These are phyloP conservation scores for Psammodynastes pulverulentus DNA, from an alignment of 2,113 vertebrate species.

Conservation along the genomic window DNA sequence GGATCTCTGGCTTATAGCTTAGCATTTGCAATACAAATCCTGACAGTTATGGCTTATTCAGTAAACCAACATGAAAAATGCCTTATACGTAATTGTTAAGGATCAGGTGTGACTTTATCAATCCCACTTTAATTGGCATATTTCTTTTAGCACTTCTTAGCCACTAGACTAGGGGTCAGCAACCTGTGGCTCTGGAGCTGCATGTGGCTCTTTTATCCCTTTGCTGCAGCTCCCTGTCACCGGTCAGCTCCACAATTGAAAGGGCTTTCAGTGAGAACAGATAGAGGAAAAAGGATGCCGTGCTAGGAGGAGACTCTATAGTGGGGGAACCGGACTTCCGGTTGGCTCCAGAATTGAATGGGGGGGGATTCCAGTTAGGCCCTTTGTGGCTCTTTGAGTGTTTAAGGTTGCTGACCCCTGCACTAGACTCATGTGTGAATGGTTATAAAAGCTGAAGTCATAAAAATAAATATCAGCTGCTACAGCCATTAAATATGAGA, in stretches of 20 bases:
- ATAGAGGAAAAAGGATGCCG: too few species aligned
- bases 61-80: background rate
- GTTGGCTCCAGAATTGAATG: too few species aligned
- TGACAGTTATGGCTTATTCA: background rate
- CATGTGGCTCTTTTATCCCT: too few species aligned
- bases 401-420: too few species aligned
- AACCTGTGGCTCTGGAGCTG: too few species aligned
- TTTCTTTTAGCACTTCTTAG: background rate
- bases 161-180: background rate
- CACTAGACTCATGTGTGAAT: background rate
- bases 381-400: too few species aligned
- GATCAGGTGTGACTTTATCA: background rate
- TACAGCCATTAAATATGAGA: background rate
- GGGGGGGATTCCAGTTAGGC: too few species aligned
- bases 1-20: background rate
- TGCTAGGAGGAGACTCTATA: too few species aligned
- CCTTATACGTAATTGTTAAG: background rate
- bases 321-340: too few species aligned
- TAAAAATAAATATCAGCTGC: background rate
- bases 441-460: background rate
- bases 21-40: background rate
- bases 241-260: too few species aligned
- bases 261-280: too few species aligned
- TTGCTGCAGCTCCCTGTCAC: too few species aligned
- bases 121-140: background rate